Conservation (phyloP, 2,113 vertebrate genomes). For the Crypturellus undulatus region DNA sequence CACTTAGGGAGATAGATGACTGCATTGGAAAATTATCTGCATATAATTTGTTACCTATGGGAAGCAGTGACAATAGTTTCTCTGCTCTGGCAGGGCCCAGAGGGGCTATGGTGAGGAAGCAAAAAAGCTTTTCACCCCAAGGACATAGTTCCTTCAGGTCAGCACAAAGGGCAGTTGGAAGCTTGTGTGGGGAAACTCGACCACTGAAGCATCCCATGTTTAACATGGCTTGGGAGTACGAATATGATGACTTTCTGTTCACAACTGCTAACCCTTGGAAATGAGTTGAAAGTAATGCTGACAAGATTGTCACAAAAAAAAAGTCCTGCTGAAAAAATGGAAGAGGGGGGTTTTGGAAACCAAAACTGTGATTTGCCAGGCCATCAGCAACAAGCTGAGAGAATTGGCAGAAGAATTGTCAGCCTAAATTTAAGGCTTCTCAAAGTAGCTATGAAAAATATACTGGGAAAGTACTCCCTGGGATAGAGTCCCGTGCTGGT, state of each 20-base stretch:
- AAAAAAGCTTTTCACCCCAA: constrained; percentile 56
- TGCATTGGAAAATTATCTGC: constrained; percentile 61
- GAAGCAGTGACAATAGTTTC: constrained; percentile 38
- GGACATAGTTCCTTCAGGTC: constrained; percentile 13
- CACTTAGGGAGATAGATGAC: constrained; percentile 64
- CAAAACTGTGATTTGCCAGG: constrained; percentile 17
- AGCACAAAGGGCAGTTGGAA: constrained; percentile 36
- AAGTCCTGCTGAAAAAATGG: constrained; percentile 26
- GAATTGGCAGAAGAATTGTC: constrained; percentile 2
- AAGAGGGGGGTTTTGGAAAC: constrained; percentile 26
- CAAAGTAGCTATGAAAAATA: constrained; percentile 51
- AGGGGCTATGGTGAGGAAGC: constrained; percentile 48
- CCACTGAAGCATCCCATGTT: neutral
- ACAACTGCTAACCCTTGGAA: neutral
- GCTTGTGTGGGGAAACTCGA: neutral
- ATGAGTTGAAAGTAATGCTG: constrained; percentile 46
- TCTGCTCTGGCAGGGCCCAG: constrained; percentile 46
- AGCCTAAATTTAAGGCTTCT: neutral
- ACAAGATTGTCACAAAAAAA: neutral
- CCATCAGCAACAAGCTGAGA: constrained; percentile 26
- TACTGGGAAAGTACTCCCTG: neutral
- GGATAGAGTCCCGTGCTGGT: neutral
- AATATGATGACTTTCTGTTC: constrained; percentile 23
- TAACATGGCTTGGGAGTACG: constrained; percentile 21
- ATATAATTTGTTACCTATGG: constrained; percentile 70